These are phyloP conservation scores for Silurus lanzhouensis DNA, from an alignment of 2,797 vertebrate genomes.

Conservation along the genomic window DNA sequence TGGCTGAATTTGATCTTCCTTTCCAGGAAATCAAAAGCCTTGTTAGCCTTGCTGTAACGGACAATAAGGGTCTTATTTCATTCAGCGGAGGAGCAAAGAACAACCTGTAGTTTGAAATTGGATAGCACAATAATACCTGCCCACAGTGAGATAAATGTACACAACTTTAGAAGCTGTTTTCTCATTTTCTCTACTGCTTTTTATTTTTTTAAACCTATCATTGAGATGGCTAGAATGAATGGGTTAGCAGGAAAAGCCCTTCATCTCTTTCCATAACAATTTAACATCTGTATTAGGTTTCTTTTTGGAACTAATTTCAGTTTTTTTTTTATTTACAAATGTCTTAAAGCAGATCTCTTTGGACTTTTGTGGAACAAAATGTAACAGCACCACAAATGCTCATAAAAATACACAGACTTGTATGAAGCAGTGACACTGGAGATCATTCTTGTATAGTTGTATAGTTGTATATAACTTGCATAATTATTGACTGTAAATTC, in stretches of 20 bases:
- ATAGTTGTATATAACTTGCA: no score
- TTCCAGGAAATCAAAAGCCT: not conserved
- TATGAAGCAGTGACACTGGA: not conserved
- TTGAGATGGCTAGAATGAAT: not conserved
- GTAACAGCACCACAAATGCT: not conserved
- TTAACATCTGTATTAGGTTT: not conserved
- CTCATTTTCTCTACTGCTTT: not conserved
- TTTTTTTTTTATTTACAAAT: not conserved
- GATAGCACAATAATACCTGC: not conserved
- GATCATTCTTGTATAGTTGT: not conserved
- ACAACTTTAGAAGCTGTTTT: not conserved
- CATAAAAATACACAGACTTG: not conserved
- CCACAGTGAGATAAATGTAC: not conserved
- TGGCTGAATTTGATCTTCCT: not conserved
- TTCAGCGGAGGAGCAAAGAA: not conserved
- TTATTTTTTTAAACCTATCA: not conserved
- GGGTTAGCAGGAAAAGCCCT: not conserved
- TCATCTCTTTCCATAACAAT: not conserved
- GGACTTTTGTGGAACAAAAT: not conserved
- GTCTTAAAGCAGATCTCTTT: not conserved
- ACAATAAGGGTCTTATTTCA: not conserved
- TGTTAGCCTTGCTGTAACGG: not conserved
- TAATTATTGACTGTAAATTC: not conserved
- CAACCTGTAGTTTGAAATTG: not conserved
- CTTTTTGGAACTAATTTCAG: not conserved